phyloP scores from a whole-genome alignment of 2,113 vertebrate genomes.

The Cynoglossus semilaevis region DNA sequence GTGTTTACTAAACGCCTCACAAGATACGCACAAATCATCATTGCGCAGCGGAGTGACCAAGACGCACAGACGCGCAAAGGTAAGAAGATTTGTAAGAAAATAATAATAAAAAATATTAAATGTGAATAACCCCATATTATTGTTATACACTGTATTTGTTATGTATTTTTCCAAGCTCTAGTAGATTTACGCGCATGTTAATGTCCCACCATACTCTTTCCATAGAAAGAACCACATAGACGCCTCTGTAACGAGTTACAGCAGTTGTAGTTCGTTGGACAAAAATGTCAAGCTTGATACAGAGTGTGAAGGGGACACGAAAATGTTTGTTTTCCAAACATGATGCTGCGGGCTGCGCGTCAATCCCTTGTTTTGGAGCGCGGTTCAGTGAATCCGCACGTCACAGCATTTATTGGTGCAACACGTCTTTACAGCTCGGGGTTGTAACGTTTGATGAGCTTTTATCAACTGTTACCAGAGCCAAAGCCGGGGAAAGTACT shows the following conservation, averaged over 20 bases:
- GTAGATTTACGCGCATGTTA: no score
- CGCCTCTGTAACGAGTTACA: neutral
- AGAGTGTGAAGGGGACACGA: constrained; percentile 12
- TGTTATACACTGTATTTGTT: no score
- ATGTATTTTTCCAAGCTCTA: no score
- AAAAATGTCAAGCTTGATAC: constrained; percentile 13
- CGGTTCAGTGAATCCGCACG: constrained; percentile 62
- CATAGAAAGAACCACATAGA: no score
- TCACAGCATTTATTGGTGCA: constrained; percentile 69
- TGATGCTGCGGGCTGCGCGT: constrained; percentile 60
- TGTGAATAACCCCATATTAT: no score
- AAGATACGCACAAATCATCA: constrained; percentile 14
- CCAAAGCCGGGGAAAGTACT: no score
- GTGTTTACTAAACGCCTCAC: neutral
- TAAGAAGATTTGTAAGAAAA: constrained; percentile 8
- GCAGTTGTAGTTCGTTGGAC: neutral
- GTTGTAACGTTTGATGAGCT: constrained; percentile 29
- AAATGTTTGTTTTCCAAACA: constrained; percentile 71
- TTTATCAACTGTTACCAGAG: no score
- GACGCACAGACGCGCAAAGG: constrained; percentile 36
- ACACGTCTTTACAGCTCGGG: constrained; percentile 55
- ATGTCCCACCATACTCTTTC: no score
- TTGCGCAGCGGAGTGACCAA: constrained; percentile 15
- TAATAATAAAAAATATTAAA: no score
- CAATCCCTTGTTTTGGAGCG: constrained; percentile 67